These are phyloP conservation scores for Seladonia tumulorum DNA, from an alignment of 2,888 invertebrate species.

Conservation along the genomic window DNA sequence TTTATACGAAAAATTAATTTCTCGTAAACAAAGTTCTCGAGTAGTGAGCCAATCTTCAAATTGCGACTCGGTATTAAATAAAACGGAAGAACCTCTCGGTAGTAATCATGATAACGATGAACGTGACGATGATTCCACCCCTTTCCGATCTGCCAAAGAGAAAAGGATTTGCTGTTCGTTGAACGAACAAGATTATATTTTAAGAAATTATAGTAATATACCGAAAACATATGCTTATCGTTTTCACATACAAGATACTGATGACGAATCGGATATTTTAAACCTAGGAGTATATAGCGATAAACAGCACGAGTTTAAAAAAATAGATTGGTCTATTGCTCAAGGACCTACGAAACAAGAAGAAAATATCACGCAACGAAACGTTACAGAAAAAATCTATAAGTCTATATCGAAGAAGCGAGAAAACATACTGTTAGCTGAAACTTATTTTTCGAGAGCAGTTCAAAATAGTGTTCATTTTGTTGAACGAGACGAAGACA, in stretches of 20 bases:
- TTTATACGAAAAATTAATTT: slow-evolving; percentile 25
- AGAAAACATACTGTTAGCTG: slow-evolving; percentile 1
- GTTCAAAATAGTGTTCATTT: slow-evolving; percentile 40
- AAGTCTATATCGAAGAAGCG: slow-evolving; percentile 13
- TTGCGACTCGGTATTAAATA: background rate
- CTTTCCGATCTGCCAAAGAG: background rate
- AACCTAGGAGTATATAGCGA: background rate
- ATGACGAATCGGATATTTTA: background rate
- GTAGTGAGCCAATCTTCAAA: background rate
- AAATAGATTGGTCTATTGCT: slow-evolving; percentile 25
- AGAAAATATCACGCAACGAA: background rate
- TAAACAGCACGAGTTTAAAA: background rate
- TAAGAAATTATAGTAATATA: background rate
- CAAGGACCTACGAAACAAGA: background rate
- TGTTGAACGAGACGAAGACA: slow-evolving; percentile 33
- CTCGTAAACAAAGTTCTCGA: slow-evolving; percentile 14
- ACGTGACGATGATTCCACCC: background rate
- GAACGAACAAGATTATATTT: slow-evolving; percentile 7
- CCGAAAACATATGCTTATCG: slow-evolving; percentile 26
- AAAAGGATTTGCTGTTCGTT: background rate
- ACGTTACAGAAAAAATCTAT: background rate
- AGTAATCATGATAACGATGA: background rate
- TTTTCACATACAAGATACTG: slow-evolving; percentile 29
- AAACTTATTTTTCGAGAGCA: slow-evolving; percentile 44
- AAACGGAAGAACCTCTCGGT: background rate